A percentile compares a stretch with the other conserved stretches of the same genome.
Evolutionary conservation across 1,140 invertebrate genomes (phyloP).

Genomic region (Drosophila pectinifera): DNA sequence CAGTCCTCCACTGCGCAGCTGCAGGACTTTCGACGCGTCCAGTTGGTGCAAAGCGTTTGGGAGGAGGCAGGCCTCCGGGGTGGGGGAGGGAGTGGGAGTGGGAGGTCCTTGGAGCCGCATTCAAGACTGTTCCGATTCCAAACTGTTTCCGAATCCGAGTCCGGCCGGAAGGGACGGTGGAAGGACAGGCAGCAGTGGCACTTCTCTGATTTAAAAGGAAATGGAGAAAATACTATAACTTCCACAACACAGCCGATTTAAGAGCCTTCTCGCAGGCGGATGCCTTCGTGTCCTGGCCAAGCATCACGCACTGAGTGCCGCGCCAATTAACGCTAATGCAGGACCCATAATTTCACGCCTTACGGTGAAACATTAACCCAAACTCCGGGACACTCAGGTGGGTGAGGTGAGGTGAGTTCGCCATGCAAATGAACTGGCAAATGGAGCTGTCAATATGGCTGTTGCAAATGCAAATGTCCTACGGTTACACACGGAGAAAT

Average conservation of each 20-base stretch:
- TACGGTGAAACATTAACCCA: conserved; percentile 40
- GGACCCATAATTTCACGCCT: conserved; percentile 70
- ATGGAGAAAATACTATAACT: conserved; percentile 26
- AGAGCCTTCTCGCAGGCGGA: conserved; percentile 9
- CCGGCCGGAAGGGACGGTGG: background rate
- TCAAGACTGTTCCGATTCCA: conserved; percentile 71
- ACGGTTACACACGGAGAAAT: background rate
- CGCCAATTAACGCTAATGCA: conserved; percentile 75
- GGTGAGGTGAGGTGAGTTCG: conserved; percentile 12
- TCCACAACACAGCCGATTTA: conserved; percentile 18
- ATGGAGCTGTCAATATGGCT: conserved; percentile 71
- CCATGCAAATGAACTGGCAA: conserved; percentile 69
- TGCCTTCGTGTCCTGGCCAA: conserved; percentile 23
- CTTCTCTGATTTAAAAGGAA: conserved; percentile 25
- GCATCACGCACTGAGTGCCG: conserved; percentile 26
- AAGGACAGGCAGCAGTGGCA: background rate
- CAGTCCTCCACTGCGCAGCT: conserved; percentile 68
- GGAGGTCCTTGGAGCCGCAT: conserved; percentile 19
- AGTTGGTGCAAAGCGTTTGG: conserved; percentile 60
- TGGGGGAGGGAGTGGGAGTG: conserved; percentile 14
- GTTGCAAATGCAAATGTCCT: conserved; percentile 38
- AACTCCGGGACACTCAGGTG: background rate
- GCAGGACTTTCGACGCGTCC: conserved; percentile 67
- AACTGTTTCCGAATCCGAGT: conserved; percentile 52
- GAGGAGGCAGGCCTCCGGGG: conserved; percentile 25